These are phyloP conservation scores for Cnemophilus loriae DNA, from an alignment of 2,113 vertebrate genomes.

Conservation along the genomic window DNA sequence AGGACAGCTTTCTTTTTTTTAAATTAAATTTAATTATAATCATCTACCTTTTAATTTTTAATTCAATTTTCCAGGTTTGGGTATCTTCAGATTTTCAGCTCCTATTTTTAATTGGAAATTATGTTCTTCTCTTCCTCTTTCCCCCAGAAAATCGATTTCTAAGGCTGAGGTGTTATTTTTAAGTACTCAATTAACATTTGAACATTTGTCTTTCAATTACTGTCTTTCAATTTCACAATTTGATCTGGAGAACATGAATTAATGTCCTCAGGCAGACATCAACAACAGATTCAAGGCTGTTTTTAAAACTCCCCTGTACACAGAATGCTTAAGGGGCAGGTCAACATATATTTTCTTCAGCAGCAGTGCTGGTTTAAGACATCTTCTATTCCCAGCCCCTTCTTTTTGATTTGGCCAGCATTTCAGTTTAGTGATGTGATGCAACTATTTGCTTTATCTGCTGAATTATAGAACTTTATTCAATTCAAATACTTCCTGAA, in stretches of 20 bases:
- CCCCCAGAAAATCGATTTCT: background rate
- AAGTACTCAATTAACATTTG: background rate
- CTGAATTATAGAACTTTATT: background rate
- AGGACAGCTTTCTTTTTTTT: background rate
- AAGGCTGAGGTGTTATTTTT: background rate
- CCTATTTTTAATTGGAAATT: background rate
- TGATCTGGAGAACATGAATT: background rate
- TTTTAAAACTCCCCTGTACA: rapidly evolving
- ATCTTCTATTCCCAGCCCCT: background rate
- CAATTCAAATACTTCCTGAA: background rate
- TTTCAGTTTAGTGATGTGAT: background rate
- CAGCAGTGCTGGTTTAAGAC: background rate
- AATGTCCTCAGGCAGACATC: background rate
- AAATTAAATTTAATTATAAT: background rate
- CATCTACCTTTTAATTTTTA: background rate
- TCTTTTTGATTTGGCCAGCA: background rate
- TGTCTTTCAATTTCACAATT: background rate
- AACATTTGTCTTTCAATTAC: background rate
- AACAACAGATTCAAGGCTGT: background rate
- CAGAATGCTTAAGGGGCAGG: background rate
- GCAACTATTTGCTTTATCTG: background rate
- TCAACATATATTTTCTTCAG: background rate
- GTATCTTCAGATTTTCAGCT: background rate
- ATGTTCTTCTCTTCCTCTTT: background rate
- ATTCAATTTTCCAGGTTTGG: background rate